Evolutionary conservation across 2,797 vertebrate species (phyloP).

Genomic region (Picus viridis): DNA sequence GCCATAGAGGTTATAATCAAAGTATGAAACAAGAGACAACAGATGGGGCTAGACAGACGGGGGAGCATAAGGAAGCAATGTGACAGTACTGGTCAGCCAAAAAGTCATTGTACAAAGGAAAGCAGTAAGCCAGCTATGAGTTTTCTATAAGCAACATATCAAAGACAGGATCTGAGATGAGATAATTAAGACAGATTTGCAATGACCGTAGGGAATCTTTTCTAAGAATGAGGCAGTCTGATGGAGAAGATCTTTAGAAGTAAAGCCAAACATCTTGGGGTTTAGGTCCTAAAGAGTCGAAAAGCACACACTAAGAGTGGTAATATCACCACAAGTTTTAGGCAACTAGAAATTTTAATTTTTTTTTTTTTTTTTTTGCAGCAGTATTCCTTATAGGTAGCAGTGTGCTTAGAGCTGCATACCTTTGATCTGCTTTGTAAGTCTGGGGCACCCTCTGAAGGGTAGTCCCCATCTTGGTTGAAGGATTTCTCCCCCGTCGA

Average conservation of each 20-base stretch:
- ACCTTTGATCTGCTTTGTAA: background rate
- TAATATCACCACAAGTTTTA: background rate
- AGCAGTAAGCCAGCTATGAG: conserved; percentile 25
- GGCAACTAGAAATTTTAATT: accelerated
- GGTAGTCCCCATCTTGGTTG: background rate
- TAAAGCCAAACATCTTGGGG: background rate
- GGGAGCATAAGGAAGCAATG: conserved; percentile 65
- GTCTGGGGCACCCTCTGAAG: background rate
- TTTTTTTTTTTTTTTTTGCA: background rate
- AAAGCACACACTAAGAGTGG: background rate
- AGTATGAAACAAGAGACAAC: conserved; percentile 47
- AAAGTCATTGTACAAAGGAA: conserved; percentile 34
- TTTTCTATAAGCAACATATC: conserved; percentile 8
- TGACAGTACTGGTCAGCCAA: conserved; percentile 50
- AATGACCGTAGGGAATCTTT: conserved; percentile 4
- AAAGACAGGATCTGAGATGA: conserved; percentile 38
- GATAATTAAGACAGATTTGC: conserved; percentile 39
- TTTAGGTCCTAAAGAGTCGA: background rate
- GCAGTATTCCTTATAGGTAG: background rate
- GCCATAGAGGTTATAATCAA: conserved; percentile 10
- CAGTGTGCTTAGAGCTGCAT: background rate
- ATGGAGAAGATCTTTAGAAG: background rate
- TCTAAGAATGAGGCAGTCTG: background rate
- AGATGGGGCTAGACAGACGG: conserved; percentile 62
- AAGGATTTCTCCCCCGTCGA: background rate